A percentile compares a stretch with the other conserved stretches of the same genome.
phyloP scores from a whole-genome alignment of 2,888 invertebrate genomes.

The Oscheius sp. region DNA sequence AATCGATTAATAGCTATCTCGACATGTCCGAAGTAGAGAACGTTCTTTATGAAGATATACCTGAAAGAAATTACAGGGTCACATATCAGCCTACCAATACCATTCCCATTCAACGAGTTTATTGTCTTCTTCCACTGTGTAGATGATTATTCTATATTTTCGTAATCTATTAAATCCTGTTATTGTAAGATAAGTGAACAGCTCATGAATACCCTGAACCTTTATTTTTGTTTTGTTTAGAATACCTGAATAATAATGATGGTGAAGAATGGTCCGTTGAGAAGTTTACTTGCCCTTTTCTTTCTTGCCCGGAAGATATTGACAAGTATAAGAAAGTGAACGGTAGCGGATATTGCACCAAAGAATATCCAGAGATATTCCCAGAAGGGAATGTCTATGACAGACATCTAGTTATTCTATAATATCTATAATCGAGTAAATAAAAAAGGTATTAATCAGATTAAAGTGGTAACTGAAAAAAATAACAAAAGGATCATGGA shows the following conservation, averaged over 20 bases:
- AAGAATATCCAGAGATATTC: slow-evolving; percentile 9
- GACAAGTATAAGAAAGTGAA: not conserved
- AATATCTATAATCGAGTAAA: too few species aligned
- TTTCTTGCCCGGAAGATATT: not conserved
- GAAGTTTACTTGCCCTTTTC: not conserved
- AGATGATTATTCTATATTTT: slow-evolving; percentile 4
- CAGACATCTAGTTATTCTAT: slow-evolving; percentile 7
- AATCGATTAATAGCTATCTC: slow-evolving; percentile 1
- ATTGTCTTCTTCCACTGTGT: not conserved
- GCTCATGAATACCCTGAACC: slow-evolving; percentile 9
- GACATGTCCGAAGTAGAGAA: slow-evolving; percentile 16
- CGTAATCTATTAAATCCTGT: slow-evolving; percentile 6
- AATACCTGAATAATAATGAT: slow-evolving; percentile 2
- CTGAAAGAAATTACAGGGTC: not conserved
- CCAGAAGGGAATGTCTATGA: not conserved
- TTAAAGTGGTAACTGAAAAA: too few species aligned
- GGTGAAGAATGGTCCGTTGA: slow-evolving; percentile 9
- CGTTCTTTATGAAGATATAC: slow-evolving; percentile 10
- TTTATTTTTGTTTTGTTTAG: not conserved
- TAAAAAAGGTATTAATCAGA: too few species aligned
- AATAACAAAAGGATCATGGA: too few species aligned
- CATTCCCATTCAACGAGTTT: not conserved
- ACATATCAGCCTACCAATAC: not conserved
- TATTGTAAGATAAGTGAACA: not conserved
- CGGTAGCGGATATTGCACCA: not conserved